Evolutionary conservation across 2,113 vertebrate species (phyloP).

Genomic region (Smithornis capensis): DNA sequence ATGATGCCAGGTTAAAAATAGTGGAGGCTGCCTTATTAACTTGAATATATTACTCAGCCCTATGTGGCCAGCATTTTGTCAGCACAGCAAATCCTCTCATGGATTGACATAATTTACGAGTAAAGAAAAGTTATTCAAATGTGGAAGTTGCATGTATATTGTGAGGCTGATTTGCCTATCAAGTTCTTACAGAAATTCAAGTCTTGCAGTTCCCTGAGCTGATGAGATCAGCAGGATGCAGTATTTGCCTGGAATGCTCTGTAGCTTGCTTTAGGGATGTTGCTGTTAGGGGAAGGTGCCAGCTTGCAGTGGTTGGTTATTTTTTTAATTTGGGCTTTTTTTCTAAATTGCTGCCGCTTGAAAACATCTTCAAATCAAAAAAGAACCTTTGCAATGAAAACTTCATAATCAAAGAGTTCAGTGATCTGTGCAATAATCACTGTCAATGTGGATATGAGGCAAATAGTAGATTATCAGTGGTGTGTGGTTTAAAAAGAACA

Average conservation of each 20-base stretch:
- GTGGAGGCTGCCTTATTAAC: slow-evolving; percentile 45
- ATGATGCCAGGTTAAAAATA: slow-evolving; percentile 49
- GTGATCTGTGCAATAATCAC: neutral
- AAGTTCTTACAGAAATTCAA: neutral
- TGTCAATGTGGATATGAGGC: neutral
- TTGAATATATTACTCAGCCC: slow-evolving; percentile 27
- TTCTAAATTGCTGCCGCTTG: neutral
- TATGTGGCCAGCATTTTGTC: slow-evolving; percentile 43
- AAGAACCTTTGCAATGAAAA: neutral
- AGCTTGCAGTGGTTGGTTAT: neutral
- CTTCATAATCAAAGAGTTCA: neutral
- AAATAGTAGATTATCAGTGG: neutral
- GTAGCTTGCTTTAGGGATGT: neutral
- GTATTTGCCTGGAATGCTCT: neutral
- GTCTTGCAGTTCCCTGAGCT: neutral
- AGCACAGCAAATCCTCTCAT: slow-evolving; percentile 43
- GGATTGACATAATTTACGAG: slow-evolving; percentile 46
- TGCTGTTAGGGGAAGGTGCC: neutral
- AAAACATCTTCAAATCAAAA: neutral
- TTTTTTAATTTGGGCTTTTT: neutral
- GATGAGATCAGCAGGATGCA: neutral
- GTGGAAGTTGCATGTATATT: neutral
- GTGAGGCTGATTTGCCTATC: slow-evolving; percentile 1
- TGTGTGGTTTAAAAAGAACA: neutral
- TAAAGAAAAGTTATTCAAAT: slow-evolving; percentile 18